phyloP scores from a whole-genome alignment of 2,113 vertebrate species.

The Tachysurus fulvidraco region DNA sequence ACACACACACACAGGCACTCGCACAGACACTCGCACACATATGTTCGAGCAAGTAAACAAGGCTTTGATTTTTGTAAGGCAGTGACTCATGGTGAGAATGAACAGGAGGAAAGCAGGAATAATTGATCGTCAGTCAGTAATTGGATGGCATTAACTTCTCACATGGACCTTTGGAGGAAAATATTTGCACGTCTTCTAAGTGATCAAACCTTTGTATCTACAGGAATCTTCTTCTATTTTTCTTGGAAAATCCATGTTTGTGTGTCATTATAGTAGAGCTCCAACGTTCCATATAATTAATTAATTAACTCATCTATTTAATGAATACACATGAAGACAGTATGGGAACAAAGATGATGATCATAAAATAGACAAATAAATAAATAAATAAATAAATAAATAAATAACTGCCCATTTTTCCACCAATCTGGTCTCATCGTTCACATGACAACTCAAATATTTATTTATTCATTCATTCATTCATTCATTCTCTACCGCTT shows the following conservation, averaged over 20 bases:
- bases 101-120: not conserved
- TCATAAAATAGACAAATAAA: not conserved
- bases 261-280: not conserved
- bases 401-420: not conserved
- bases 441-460: too few species aligned
- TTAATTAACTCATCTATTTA: too few species aligned
- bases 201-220: not conserved
- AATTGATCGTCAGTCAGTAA: not conserved
- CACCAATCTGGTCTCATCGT: too few species aligned
- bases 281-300: too few species aligned
- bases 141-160: not conserved
- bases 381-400: not conserved
- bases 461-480: too few species aligned
- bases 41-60: slow-evolving; percentile 11
- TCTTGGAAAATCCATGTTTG: not conserved
- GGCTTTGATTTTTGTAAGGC: not conserved
- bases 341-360: not conserved
- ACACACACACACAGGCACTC: not conserved
- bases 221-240: not conserved
- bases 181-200: not conserved
- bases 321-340: not conserved
- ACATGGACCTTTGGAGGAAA: not conserved
- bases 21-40: not conserved
- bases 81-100: not conserved
- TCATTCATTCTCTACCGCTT: too few species aligned